A percentile compares a stretch with the other conserved stretches of the same genome.
These are phyloP conservation scores for Lucinisca nassula DNA, from an alignment of 2,888 invertebrate species.

Conservation along the genomic window DNA sequence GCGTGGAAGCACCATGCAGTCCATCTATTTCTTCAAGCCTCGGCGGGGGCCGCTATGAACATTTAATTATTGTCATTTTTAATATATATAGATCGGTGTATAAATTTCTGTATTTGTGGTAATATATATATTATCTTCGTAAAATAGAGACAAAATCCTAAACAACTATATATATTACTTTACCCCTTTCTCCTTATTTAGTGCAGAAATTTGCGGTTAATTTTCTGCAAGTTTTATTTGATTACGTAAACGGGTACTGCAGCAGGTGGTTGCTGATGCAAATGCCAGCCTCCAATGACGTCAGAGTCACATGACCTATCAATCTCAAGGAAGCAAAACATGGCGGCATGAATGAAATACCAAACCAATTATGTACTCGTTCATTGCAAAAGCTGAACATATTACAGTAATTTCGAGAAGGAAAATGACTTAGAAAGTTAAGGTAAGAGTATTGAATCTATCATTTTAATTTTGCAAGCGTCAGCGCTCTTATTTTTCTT, in stretches of 20 bases:
- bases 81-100: no score
- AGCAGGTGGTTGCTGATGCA: conserved; percentile 5
- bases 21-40: no score
- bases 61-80: no score
- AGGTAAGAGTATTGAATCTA: background rate
- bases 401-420: background rate
- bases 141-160: background rate
- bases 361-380: background rate
- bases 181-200: background rate
- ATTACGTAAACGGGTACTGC: background rate
- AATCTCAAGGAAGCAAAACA: conserved; percentile 38
- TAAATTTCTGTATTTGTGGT: no score
- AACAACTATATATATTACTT: background rate
- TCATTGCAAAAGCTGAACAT: background rate
- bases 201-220: background rate
- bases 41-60: no score
- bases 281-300: conserved; percentile 28
- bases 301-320: conserved; percentile 50
- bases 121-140: no score
- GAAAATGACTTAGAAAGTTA: background rate
- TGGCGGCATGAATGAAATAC: conserved; percentile 29
- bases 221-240: background rate
- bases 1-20: no score
- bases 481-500: background rate
- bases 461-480: background rate